Percentiles rank a stretch among this genome's conserved stretches.
Conservation (phyloP, 2,888 invertebrate species). For the Plebejus melissa region DNA sequence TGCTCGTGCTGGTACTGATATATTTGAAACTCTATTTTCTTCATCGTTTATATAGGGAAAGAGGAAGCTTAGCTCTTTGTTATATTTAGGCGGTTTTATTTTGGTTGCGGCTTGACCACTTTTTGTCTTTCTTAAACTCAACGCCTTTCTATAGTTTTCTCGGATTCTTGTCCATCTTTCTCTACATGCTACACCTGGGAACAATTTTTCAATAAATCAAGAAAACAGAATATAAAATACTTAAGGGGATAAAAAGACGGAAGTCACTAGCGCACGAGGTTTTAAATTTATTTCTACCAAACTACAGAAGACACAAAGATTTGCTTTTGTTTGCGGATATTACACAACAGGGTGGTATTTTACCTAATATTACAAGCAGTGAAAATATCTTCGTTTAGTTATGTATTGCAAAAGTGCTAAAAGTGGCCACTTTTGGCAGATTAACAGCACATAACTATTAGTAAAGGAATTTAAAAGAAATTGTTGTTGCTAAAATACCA, state of each 20-base stretch:
- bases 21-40: conserved; percentile 32
- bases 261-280: too few relatives aligned
- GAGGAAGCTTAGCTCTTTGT: conserved; percentile 36
- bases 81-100: conserved; percentile 37
- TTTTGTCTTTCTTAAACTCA: conserved; percentile 38
- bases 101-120: conserved; percentile 38
- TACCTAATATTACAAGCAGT: not conserved
- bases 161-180: conserved; percentile 36
- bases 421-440: not conserved
- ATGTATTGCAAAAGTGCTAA: conserved; percentile 1
- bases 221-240: conserved; percentile 32
- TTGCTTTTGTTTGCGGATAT: too few relatives aligned
- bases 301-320: too few relatives aligned
- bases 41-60: conserved; percentile 36
- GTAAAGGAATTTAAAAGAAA: conserved; percentile 6
- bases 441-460: conserved; percentile 1
- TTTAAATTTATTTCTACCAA: too few relatives aligned
- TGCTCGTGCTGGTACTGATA: conserved; percentile 26
- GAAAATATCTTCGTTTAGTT: conserved; percentile 1
- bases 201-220: conserved; percentile 1
- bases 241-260: conserved; percentile 16
- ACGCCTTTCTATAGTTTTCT: conserved; percentile 35
- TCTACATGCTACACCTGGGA: conserved; percentile 31
- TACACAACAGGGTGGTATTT: too few relatives aligned
- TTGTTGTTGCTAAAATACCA: conserved; percentile 7